Percentiles rank a stretch among this genome's conserved stretches.
Conservation (phyloP, 2,888 invertebrate species). For the Phoenoteleia sp. region DNA sequence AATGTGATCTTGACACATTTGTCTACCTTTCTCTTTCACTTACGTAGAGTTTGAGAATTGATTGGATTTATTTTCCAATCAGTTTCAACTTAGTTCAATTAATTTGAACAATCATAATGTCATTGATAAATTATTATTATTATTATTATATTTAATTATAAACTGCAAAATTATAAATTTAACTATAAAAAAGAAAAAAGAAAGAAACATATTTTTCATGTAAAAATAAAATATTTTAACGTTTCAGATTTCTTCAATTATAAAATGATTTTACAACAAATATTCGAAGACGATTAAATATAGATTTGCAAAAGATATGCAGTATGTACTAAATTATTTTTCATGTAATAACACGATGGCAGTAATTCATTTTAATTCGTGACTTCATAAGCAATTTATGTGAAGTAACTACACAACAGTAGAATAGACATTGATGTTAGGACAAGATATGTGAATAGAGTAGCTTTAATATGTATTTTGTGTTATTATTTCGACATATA, state of each 20-base stretch:
- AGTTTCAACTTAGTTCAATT: background rate
- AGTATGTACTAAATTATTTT: slow-evolving; percentile 55
- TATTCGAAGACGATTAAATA: slow-evolving; percentile 63
- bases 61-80: slow-evolving; percentile 11
- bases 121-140: background rate
- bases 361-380: background rate
- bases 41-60: no score
- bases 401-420: slow-evolving; percentile 6
- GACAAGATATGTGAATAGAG: background rate
- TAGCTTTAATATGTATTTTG: background rate
- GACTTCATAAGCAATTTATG: slow-evolving; percentile 15
- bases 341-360: background rate
- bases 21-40: no score
- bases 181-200: background rate
- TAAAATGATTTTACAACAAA: slow-evolving; percentile 61
- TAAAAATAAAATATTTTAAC: no score
- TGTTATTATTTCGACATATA: background rate
- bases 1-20: no score
- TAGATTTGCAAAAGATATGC: slow-evolving; percentile 46
- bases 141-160: background rate
- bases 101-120: background rate
- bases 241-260: slow-evolving; percentile 68
- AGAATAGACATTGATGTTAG: slow-evolving; percentile 3
- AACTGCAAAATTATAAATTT: background rate
- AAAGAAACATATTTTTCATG: slow-evolving; percentile 1